Base-by-base conservation (phyloP, 2,888 invertebrate genomes). In the Teinopalpus imperialis region DNA sequence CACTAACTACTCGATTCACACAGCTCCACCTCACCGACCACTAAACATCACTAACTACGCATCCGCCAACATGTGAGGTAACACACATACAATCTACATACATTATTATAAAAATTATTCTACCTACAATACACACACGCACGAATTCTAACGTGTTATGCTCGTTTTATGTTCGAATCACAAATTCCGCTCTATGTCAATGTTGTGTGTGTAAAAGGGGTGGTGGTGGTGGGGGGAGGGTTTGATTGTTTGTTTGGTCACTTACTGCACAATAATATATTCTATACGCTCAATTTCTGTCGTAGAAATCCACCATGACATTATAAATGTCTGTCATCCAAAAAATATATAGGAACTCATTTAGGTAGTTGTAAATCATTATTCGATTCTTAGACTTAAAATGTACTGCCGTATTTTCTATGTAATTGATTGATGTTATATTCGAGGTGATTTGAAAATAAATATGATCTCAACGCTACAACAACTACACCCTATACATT, bases 71-170 rank as follows among this genome's bases (percentile, higher is more conserved):
- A 59, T 61, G 61, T 58, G 58, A 65, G 57, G 48, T 56, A 59
- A 59, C 63, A 31, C 36, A 14, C 36, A n/a, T 31, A 32, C 13
- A 32, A 1, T n/a, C 44, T 45, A 45, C 39, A 4, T 35, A 35
- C 12, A 40, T 21, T 31, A 36, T 60, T 64, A 62, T 62, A 69
- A 69, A 69, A 74, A 75, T 77, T 75, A 78, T 57, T 61, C 79
- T 80, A 81, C 43, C 77, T 79, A 79, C 59, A 50, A 43, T 45
- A 58, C 63, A 63, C 69, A 61, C 64, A 63, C 69, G 61, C 64
- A 62, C 62, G 53, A 61, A 62, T 59, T 56, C 54, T 49, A 51
- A 52, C 55, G 54, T 56, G 50, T 27, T 27, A 27, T 24, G 12
- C 32, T 40, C 32, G n/a, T n/a, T 34, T 26, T 24, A 31, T 36